Evolutionary conservation across 2,888 invertebrate genomes (phyloP), one percentile per base, ranked within the genome.

Genomic region (Griposia aprilina): DNA sequence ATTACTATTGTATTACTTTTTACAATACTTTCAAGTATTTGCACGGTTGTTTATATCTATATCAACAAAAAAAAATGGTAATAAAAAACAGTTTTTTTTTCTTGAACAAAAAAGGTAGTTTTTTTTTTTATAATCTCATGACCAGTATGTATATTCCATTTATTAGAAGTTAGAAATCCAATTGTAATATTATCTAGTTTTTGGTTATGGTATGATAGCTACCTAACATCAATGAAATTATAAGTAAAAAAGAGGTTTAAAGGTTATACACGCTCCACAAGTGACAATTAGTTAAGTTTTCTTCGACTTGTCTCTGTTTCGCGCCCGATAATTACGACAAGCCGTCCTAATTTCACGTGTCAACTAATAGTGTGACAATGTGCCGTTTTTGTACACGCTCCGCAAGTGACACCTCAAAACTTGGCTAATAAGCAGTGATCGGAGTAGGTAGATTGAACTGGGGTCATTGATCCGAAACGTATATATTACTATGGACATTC

Each of bases 61-160:
- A 23, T 7, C 5, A n/a, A 59, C n/a, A 68, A 48, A 67, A 41
- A 41, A 1, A n/a, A 20, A 48, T 45, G 57, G 30, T 82, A 57
- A n/a, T 48, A n/a, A 59, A 74, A 73, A 45, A 41, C 13, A 13
- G 17, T 72, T 63, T 41, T 30, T 41, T 30, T 55, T 26, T 82
- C 1, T 48, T 36, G 60, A 83, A 67, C 66, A 78, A 77, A 77
- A 72, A 50, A 17, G 2, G 10, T 45, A 26, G 23, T 36, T n/a
- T 59, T 68, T 74, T 68, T 74, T 74, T 17, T 26, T 11, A 55
- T 65, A 71, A 75, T 59, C 23, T 70, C 77, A 52, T n/a, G 67
- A 76, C 66, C 78, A 57, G 50, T 86, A 79, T 87, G 75, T 87
- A 88, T 79, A 88, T 80, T 80, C 70, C 73, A 79, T 69, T 69